Conservation (phyloP, 2,113 vertebrate species). For the Elachura formosa region DNA sequence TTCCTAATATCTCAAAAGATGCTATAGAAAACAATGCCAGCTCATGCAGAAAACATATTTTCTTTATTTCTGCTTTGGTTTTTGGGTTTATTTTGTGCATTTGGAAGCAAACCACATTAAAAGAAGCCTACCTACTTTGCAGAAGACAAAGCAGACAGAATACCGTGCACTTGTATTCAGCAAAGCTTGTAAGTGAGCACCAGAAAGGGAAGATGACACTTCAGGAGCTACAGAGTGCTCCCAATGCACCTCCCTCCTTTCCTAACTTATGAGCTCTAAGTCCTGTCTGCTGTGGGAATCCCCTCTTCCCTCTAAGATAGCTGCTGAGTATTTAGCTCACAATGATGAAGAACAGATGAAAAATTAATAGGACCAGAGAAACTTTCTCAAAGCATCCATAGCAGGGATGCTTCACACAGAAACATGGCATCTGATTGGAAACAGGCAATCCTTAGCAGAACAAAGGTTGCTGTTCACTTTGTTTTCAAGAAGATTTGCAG, state of each 20-base stretch:
- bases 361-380: neutral
- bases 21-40: neutral
- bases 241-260: neutral
- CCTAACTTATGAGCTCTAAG: neutral
- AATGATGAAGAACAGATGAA: neutral
- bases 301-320: neutral
- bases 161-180: neutral
- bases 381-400: fast-evolving
- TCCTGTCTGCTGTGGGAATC: neutral
- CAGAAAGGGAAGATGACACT: neutral
- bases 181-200: neutral
- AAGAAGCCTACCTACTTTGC: neutral
- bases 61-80: neutral
- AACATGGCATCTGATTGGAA: neutral
- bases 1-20: neutral
- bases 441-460: neutral
- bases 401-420: neutral
- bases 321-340: neutral
- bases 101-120: neutral
- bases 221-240: neutral
- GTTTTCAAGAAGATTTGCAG: neutral
- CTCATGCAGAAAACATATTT: neutral
- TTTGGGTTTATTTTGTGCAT: neutral
- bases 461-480: neutral
- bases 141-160: neutral